Conservation (phyloP, 2,888 invertebrate species). For the Carabus problematicus region DNA sequence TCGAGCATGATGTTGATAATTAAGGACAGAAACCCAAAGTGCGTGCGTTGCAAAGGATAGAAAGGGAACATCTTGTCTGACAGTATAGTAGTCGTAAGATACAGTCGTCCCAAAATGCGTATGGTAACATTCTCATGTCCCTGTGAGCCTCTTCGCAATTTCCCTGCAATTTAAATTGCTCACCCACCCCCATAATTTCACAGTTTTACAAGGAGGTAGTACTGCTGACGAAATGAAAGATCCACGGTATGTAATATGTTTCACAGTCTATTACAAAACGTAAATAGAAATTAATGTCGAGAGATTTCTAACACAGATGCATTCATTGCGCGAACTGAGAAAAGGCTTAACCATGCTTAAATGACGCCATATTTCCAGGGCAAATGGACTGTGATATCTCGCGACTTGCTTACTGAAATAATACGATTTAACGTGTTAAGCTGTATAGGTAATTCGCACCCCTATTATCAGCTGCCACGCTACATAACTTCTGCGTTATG, state of each 20-base stretch:
- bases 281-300: slow-evolving; percentile 38
- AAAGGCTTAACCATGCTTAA: slow-evolving; percentile 25
- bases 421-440: slow-evolving; percentile 28
- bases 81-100: not conserved
- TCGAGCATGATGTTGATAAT: slow-evolving; percentile 38
- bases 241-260: slow-evolving; percentile 22
- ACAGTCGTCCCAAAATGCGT: no score
- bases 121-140: slow-evolving; percentile 3
- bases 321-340: slow-evolving; percentile 19
- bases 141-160: slow-evolving; percentile 28
- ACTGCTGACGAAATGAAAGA: slow-evolving; percentile 28
- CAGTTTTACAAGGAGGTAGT: no score
- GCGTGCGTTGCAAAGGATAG: slow-evolving; percentile 11
- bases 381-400: slow-evolving; percentile 30
- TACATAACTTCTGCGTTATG: not conserved
- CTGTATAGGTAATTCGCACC: slow-evolving; percentile 9
- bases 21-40: slow-evolving; percentile 27
- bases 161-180: slow-evolving; percentile 15
- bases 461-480: slow-evolving; percentile 2
- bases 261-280: slow-evolving; percentile 27
- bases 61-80: slow-evolving; percentile 1
- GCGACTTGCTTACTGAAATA: slow-evolving; percentile 23
- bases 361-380: slow-evolving; percentile 30
- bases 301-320: slow-evolving; percentile 28
- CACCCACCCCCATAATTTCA: no score